Conservation (phyloP, 1,140 invertebrate species). For the Polypedilum vanderplanki region DNA sequence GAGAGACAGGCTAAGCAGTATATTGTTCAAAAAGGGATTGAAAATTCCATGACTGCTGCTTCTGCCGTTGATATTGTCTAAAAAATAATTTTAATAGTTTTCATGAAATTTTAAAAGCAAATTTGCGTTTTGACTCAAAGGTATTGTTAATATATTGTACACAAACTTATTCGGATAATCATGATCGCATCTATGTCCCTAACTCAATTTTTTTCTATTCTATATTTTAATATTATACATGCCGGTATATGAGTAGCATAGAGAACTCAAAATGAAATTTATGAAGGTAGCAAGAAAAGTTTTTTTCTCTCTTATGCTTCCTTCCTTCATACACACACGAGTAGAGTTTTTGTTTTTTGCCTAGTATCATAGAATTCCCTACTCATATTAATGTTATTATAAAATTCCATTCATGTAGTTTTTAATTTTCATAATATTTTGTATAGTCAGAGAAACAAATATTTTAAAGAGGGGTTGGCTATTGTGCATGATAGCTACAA, state of each 20-base stretch:
- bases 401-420: no score
- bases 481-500: no score
- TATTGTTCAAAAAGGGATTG: not conserved
- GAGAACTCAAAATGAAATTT: not conserved
- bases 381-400: no score
- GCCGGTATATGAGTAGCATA: not conserved
- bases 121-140: not conserved
- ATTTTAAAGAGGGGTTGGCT: no score
- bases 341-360: not conserved
- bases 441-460: no score
- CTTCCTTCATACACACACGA: not conserved
- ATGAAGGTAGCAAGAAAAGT: not conserved
- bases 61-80: not conserved
- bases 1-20: not conserved
- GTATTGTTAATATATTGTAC: not conserved
- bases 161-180: not conserved
- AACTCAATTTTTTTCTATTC: not conserved
- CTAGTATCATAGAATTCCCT: no score
- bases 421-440: no score
- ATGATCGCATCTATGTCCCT: not conserved
- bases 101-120: conserved; percentile 14
- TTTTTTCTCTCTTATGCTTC: no score
- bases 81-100: not conserved
- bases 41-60: not conserved
- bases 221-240: not conserved